Evolutionary conservation across 30 jellyfish, hydroid and myxozoan genomes (phyloP).

Genomic region (Cassiopea andromeda): DNA sequence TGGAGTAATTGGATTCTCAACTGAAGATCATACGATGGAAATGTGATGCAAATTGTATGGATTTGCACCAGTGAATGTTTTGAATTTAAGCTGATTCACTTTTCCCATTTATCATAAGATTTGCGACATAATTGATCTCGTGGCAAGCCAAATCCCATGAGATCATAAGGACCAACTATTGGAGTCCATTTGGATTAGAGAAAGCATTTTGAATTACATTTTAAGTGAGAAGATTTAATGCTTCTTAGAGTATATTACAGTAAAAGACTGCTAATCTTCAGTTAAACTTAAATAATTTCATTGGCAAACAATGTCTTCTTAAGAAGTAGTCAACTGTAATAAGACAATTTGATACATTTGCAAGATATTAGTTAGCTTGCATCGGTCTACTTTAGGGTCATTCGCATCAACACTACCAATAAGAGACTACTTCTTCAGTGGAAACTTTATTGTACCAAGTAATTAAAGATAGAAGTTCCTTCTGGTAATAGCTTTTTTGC

Average conservation of each 20-base stretch:
- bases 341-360: neutral
- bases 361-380: neutral
- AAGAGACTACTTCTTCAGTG: neutral
- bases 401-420: neutral
- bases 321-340: neutral
- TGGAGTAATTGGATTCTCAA: neutral
- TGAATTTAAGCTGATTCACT: neutral
- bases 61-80: slow-evolving; percentile 1
- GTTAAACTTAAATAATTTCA: slow-evolving; percentile 2
- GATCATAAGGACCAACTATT: slow-evolving; percentile 9
- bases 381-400: neutral
- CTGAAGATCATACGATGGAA: neutral
- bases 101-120: slow-evolving; percentile 2
- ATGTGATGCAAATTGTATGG: neutral
- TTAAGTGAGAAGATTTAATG: slow-evolving; percentile 18
- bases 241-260: slow-evolving; percentile 21
- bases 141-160: slow-evolving; percentile 12
- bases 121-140: neutral
- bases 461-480: no score
- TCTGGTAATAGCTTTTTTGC: no score
- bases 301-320: neutral
- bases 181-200: slow-evolving; percentile 30
- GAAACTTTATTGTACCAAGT: no score
- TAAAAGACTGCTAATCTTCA: slow-evolving; percentile 29
- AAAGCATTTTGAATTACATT: slow-evolving; percentile 16